phyloP scores from a whole-genome alignment of 2,113 vertebrate genomes.

The cattle (Bos taurus) region DNA sequence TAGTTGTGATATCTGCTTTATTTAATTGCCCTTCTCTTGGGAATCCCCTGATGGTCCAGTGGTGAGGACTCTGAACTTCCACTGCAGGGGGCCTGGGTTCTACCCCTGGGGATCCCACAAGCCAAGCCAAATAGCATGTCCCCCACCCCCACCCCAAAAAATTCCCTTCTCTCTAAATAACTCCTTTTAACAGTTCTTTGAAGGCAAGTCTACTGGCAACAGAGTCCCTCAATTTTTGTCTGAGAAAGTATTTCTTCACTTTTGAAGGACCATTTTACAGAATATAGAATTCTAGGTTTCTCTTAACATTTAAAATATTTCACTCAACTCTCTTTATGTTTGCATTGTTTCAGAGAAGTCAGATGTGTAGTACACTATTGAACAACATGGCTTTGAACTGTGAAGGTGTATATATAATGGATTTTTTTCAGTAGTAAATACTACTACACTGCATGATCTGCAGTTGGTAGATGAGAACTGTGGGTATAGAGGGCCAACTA shows the following conservation, averaged over 20 bases:
- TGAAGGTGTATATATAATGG: fast-evolving
- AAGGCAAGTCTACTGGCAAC: not conserved
- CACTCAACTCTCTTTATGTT: not conserved
- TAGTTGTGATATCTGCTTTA: not conserved
- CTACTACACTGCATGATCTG: not conserved
- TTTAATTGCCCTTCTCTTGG: not conserved
- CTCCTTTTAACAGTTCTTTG: not conserved
- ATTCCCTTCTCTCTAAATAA: not conserved
- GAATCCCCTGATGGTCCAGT: not conserved
- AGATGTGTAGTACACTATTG: not conserved
- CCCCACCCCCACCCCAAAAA: not conserved
- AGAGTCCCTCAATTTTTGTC: not conserved
- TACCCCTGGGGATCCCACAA: not conserved
- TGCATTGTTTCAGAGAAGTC: not conserved
- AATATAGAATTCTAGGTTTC: not conserved
- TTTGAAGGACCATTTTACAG: not conserved
- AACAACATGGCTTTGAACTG: not conserved
- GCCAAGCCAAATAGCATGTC: not conserved
- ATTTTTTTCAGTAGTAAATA: not conserved
- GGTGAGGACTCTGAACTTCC: not conserved
- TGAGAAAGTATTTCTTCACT: not conserved
- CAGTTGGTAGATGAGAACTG: not conserved
- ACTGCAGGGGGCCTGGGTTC: not conserved
- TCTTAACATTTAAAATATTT: not conserved
- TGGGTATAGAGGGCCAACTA: not conserved